Evolutionary conservation across 2,888 invertebrate species (phyloP).

Genomic region (Agrochola litura): DNA sequence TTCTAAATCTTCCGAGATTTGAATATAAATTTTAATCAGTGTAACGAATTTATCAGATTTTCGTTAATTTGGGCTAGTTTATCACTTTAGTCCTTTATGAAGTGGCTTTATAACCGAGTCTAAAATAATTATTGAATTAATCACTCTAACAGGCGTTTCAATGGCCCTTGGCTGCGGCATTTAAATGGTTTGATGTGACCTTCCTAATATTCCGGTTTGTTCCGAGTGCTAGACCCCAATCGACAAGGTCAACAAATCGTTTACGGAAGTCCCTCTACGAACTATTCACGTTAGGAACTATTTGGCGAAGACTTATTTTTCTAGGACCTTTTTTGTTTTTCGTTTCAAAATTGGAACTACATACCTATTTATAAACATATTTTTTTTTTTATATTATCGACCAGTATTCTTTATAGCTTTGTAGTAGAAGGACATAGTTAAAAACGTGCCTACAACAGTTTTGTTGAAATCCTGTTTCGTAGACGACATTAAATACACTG

Average conservation of each 20-base stretch:
- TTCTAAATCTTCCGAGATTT: conserved; percentile 54
- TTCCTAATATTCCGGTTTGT: conserved; percentile 67
- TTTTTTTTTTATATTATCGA: neutral
- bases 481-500: conserved; percentile 62
- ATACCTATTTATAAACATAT: neutral
- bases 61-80: conserved; percentile 47
- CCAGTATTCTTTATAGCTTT: neutral
- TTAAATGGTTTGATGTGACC: conserved; percentile 54
- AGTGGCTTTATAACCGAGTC: conserved; percentile 44
- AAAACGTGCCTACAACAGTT: conserved; percentile 32
- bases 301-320: conserved; percentile 17
- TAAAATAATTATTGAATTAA: conserved; percentile 50
- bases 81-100: conserved; percentile 37
- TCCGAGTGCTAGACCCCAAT: conserved; percentile 59
- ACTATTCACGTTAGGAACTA: conserved; percentile 18
- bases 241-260: conserved; percentile 65
- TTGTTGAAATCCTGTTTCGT: conserved; percentile 57
- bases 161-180: conserved; percentile 47
- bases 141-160: conserved; percentile 38
- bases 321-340: neutral
- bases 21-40: conserved; percentile 57
- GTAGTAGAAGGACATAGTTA: neutral
- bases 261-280: conserved; percentile 62
- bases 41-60: conserved; percentile 51
- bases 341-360: neutral